These are phyloP conservation scores for Tipula helvola DNA, from an alignment of 2,888 invertebrate genomes.

Conservation along the genomic window DNA sequence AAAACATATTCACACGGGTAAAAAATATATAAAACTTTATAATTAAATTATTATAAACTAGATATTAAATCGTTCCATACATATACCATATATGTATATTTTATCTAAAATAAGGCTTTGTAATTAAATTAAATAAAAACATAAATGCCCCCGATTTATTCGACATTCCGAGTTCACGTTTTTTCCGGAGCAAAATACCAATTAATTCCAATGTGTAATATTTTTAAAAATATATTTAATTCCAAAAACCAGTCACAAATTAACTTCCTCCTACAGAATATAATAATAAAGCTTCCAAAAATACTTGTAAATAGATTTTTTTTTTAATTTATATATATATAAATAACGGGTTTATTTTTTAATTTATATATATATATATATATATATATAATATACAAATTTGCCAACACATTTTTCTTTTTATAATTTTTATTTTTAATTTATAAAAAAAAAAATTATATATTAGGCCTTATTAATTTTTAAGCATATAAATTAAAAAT, in stretches of 20 bases:
- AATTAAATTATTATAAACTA: not conserved
- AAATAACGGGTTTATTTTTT: not conserved
- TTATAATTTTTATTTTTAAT: not conserved
- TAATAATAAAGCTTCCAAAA: not conserved
- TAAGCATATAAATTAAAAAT: conserved; percentile 1
- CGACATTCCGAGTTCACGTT: not conserved
- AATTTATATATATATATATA: not conserved
- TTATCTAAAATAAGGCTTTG: not conserved
- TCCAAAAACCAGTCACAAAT: not conserved
- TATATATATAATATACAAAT: not conserved
- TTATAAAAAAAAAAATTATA: not conserved
- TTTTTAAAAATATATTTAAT: not conserved
- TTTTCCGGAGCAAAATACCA: not conserved
- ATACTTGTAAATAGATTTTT: not conserved
- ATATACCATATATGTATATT: not conserved
- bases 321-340: not conserved
- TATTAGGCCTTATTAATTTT: conserved; percentile 9
- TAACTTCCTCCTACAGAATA: not conserved
- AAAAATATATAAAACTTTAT: not conserved
- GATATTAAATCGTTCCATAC: not conserved
- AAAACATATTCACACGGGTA: conserved; percentile 4
- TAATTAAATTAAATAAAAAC: not conserved
- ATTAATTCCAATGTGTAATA: not conserved
- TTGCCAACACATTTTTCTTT: conserved; percentile 5
- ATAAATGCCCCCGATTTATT: not conserved